These are phyloP conservation scores for Synchiropus splendidus DNA, from an alignment of 2,113 vertebrate genomes.

Conservation along the genomic window DNA sequence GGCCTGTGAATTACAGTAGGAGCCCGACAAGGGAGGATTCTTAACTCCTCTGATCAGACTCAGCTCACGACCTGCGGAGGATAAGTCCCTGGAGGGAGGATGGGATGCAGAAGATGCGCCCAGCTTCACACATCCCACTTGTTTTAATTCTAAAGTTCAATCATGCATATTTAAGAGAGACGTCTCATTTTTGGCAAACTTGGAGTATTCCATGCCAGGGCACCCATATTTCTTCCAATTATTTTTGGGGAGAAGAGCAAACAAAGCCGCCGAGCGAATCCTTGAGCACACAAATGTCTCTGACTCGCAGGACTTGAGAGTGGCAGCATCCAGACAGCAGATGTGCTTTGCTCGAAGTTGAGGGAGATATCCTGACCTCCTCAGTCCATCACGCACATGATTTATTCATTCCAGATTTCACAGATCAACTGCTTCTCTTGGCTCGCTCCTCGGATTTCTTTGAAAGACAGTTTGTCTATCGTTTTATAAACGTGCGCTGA, in stretches of 20 bases:
- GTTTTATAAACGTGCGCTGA: no score
- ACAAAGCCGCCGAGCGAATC: slow-evolving; percentile 47
- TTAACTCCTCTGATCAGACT: slow-evolving; percentile 62
- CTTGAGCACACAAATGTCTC: slow-evolving; percentile 41
- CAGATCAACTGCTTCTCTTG: no score
- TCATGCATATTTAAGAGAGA: slow-evolving; percentile 22
- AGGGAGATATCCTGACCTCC: slow-evolving; percentile 28
- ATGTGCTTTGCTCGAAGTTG: slow-evolving; percentile 20
- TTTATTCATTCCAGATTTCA: no score
- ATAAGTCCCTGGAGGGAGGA: slow-evolving; percentile 36
- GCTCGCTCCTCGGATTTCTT: no score
- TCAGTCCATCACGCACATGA: neutral
- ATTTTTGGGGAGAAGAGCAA: slow-evolving; percentile 46
- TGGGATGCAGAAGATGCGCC: no score
- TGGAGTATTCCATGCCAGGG: slow-evolving; percentile 23
- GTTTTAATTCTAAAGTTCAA: slow-evolving; percentile 20
- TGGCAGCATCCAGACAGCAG: slow-evolving; percentile 35
- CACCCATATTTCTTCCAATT: slow-evolving; percentile 42
- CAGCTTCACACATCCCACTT: no score
- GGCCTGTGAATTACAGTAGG: slow-evolving; percentile 60
- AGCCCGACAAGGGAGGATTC: slow-evolving; percentile 57
- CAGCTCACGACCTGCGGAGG: slow-evolving; percentile 43
- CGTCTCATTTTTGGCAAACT: slow-evolving; percentile 11
- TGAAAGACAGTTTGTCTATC: no score
- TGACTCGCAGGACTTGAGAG: slow-evolving; percentile 43